A percentile compares a stretch with the other conserved stretches of the same genome.
phyloP scores from a whole-genome alignment of 2,113 vertebrate species.

The Onychostoma macrolepis region DNA sequence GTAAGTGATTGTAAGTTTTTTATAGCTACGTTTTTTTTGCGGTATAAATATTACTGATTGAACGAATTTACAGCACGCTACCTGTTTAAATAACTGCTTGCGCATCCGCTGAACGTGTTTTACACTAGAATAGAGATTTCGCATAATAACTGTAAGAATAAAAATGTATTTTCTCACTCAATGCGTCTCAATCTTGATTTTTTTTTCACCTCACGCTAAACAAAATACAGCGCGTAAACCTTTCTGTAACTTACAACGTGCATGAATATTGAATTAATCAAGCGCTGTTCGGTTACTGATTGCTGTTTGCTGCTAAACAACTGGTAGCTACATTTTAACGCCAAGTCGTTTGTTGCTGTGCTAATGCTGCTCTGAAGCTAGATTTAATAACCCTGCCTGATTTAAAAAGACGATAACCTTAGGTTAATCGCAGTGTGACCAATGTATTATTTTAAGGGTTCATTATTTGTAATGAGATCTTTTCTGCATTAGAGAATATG shows the following conservation, averaged over 20 bases:
- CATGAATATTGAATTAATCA: neutral
- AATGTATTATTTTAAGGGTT: neutral
- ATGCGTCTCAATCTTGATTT: neutral
- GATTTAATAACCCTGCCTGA: neutral
- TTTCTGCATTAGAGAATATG: neutral
- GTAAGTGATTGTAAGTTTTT: too few species aligned
- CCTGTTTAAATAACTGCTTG: neutral
- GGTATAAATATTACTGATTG: neutral
- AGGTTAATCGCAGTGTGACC: neutral
- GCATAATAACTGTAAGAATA: neutral
- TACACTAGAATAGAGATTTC: neutral
- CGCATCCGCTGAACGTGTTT: neutral
- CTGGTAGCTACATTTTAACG: neutral
- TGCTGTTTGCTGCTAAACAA: neutral
- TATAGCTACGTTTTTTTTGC: too few species aligned
- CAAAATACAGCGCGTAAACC: neutral
- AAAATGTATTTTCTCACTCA: neutral
- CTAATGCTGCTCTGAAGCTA: neutral
- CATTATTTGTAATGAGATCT: neutral
- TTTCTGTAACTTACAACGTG: rapidly evolving
- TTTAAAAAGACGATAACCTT: neutral
- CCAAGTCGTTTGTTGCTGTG: neutral
- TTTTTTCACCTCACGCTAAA: neutral
- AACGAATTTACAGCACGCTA: neutral
- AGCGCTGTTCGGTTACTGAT: neutral